Base-by-base conservation (phyloP, 2,797 vertebrate species). In the Spinus pinus region DNA sequence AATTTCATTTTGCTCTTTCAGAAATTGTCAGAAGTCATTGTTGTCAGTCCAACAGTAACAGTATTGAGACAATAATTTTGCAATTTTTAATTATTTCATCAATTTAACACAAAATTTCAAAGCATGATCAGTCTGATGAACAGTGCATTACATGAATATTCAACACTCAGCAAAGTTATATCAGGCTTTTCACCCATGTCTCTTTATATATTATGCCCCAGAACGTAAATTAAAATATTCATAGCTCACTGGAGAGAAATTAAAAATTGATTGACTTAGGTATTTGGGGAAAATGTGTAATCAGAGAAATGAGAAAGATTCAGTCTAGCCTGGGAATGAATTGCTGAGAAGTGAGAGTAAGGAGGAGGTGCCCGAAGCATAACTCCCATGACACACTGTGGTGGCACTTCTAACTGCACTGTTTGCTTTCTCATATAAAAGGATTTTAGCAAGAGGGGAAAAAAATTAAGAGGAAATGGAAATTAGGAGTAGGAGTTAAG, bases 311-410 rank as follows among this genome's bases (percentile, higher is more conserved):
- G 22, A 58, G 54, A 66, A 78, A 73, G 73, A 79, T 49, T 11
- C 39, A 81, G 27, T 31, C 66, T 81, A 73, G 62, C 51, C 77
- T 81, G 75, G 54, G 62, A 94, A 66, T 67, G 60, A 66, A 46
- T 33, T 46, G 41, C 30, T 47, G 62, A 79, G 50, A 93, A 60
- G 62, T 84, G 62, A 84, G 62, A 88, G 62, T 41, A 58, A 78
- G 56, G 82, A 95, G 77, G 80, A 95, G 83, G 70, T 95, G 77
- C 67, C 79, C 50, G 65, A 90, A 95, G 86, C 65, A 92, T 90
- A 92, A 64, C 94, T 95, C 94, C 96, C 93, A 93, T 95, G 93
- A 95, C 95, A 96, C 93, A 95, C 94, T 94, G 96, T 96, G 95
- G 93, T 96, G 86, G 67, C 88, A 92, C 53, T 80, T 82, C 74